Base-by-base conservation (phyloP, 2,797 vertebrate genomes). In the Thunnus albacares region DNA sequence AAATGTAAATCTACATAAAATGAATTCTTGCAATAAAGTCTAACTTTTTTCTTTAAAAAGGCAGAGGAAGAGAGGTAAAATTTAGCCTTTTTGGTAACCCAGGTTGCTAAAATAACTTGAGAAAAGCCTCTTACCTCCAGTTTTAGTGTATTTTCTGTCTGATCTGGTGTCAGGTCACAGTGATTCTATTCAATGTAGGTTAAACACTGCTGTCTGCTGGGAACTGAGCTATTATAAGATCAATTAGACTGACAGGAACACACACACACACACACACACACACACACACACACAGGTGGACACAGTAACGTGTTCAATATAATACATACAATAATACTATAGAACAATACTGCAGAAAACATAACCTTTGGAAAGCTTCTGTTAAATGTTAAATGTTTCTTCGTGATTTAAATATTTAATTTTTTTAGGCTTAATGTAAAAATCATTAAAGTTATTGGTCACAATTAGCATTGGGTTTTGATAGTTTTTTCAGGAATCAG, bases 181-280 rank as follows among this genome's bases (percentile, higher is more conserved):
- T 0, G 55, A n/a, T 1, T 28, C 55, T 60, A 47, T 22, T n/a
- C 5, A 33, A 67, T 76, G 74, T 76, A 55, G 64, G 65, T 69
- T 67, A 43, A 26, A 8, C 26, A 55, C 20, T 33, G 47, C 35
- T 18, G 65, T 61, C 20, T 33, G 47, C 35, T 18, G 65, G 35
- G 74, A 69, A 24, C 47, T 24, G 57, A 47, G 51, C 75, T 77
- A 30, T 71, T 58, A 22, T 17, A 17, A 53, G 43, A 57, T 70
- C 75, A 57, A 57, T 70, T 56, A 35, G 53, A 60, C 20, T 26
- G 49, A 69, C 26, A 67, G 30, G 17, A 8, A 67, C 33, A 24
- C 64, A 35, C 61, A 65, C 41, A 26, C 13, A 62, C 8, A 59
- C 57, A 20, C 41, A 43, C 41, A 43, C 41, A 43, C 41, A 43